A percentile compares a stretch with the other conserved stretches of the same genome.
phyloP scores from a whole-genome alignment of 2,113 vertebrate genomes.

The Pionites leucogaster region DNA sequence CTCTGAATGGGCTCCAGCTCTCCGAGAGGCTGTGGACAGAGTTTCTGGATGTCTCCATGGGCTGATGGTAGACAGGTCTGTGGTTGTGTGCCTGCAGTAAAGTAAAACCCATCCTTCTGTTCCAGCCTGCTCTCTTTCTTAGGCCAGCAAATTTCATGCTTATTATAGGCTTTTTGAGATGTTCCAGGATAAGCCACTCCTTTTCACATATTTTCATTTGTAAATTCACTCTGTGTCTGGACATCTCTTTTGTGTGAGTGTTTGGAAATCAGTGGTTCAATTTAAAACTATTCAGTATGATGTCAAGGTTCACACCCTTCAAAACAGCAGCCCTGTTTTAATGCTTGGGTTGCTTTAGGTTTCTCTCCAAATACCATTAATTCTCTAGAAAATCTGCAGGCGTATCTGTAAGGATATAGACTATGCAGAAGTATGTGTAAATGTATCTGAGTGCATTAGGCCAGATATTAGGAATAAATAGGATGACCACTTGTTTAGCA shows the following conservation, averaged over 20 bases:
- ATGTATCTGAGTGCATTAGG: not conserved
- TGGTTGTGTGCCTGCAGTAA: not conserved
- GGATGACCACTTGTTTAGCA: not conserved
- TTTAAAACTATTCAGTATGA: not conserved
- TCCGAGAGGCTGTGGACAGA: accelerated
- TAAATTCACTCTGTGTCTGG: not conserved
- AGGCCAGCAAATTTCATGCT: not conserved
- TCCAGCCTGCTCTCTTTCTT: not conserved
- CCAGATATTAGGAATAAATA: not conserved
- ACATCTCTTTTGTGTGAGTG: not conserved
- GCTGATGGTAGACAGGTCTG: not conserved
- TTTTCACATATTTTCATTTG: not conserved
- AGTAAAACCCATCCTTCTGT: not conserved
- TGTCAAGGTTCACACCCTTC: not conserved
- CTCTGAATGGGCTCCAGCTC: not conserved
- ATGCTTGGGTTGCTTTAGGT: not conserved
- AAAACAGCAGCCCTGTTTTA: not conserved
- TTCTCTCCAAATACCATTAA: not conserved
- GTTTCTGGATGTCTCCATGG: not conserved
- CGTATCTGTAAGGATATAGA: accelerated
- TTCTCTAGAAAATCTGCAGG: not conserved
- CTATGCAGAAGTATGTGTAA: not conserved
- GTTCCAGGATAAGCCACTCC: not conserved
- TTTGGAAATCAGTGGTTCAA: not conserved
- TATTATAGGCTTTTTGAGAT: not conserved